Conservation (phyloP, 2,888 invertebrate genomes). For the Caradrina clavipalpis region DNA sequence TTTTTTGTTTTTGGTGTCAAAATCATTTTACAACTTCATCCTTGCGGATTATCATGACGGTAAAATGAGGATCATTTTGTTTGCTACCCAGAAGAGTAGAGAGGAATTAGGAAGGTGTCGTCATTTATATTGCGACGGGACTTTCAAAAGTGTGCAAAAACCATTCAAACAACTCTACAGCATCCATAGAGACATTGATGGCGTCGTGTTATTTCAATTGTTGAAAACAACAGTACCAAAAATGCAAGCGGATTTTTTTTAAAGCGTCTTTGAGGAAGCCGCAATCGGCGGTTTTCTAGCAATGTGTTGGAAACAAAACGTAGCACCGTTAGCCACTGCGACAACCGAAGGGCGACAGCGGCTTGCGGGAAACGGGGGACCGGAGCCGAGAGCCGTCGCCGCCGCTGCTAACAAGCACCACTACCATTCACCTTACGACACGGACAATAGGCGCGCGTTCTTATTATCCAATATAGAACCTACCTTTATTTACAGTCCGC, state of each 20-base stretch:
- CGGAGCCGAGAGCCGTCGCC: too few species aligned
- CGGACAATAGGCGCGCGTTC: too few species aligned
- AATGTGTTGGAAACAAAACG: too few species aligned
- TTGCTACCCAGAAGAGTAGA: constrained; percentile 26
- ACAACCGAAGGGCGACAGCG: too few species aligned
- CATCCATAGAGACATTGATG: constrained; percentile 26
- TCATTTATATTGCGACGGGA: constrained; percentile 28
- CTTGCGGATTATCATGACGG: constrained; percentile 31
- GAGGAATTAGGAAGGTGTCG: constrained; percentile 17
- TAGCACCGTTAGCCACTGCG: too few species aligned
- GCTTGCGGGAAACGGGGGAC: too few species aligned
- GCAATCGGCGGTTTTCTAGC: too few species aligned
- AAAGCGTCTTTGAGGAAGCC: too few species aligned
- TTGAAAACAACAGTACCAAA: constrained; percentile 25
- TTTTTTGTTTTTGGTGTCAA: constrained; percentile 20
- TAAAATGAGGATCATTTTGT: constrained; percentile 22
- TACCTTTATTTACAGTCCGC: too few species aligned
- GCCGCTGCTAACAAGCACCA: too few species aligned
- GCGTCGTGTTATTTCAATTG: constrained; percentile 24
- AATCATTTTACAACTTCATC: constrained; percentile 23
- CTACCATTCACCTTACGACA: too few species aligned
- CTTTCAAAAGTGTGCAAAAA: constrained; percentile 33
- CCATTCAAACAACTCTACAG: constrained; percentile 20
- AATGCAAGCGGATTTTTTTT: constrained; percentile 7
- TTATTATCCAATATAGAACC: too few species aligned